Evolutionary conservation across 1,140 invertebrate genomes (phyloP).

Genomic region (Heliconius melpomene): DNA sequence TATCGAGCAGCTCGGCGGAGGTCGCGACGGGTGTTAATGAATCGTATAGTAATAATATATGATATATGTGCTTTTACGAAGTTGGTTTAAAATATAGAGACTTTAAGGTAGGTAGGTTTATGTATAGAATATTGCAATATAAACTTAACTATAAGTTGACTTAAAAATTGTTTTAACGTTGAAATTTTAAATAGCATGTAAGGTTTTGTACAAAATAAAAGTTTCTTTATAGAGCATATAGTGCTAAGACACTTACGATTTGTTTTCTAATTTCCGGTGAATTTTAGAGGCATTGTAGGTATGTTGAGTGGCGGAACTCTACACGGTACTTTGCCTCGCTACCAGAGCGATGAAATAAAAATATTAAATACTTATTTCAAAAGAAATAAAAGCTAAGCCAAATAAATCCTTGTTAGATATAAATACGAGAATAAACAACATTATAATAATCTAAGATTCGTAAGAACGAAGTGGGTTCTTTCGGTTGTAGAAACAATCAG

Average conservation of each 20-base stretch:
- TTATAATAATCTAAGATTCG: neutral
- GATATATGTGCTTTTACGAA: neutral
- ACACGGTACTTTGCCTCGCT: too few relatives aligned
- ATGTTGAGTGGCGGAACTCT: too few relatives aligned
- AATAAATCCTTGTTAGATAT: neutral
- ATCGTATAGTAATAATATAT: conserved; percentile 37
- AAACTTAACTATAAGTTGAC: neutral
- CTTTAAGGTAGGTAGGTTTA: neutral
- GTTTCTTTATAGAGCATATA: too few relatives aligned
- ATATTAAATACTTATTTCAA: too few relatives aligned
- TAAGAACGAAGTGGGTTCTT: conserved; percentile 10
- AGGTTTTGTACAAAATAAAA: too few relatives aligned
- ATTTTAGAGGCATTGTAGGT: too few relatives aligned
- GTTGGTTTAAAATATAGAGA: neutral
- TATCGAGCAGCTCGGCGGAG: conserved; percentile 58
- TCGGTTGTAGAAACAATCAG: conserved; percentile 20
- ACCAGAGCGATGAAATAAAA: too few relatives aligned
- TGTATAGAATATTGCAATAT: neutral
- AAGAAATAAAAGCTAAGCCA: neutral
- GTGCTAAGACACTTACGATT: too few relatives aligned
- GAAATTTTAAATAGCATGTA: too few relatives aligned
- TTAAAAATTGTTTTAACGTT: too few relatives aligned
- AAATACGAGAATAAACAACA: neutral
- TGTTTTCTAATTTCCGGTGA: too few relatives aligned
- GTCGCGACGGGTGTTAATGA: conserved; percentile 67